phyloP scores from a whole-genome alignment of 2,888 invertebrate species.

The Agriopis aurantiaria region DNA sequence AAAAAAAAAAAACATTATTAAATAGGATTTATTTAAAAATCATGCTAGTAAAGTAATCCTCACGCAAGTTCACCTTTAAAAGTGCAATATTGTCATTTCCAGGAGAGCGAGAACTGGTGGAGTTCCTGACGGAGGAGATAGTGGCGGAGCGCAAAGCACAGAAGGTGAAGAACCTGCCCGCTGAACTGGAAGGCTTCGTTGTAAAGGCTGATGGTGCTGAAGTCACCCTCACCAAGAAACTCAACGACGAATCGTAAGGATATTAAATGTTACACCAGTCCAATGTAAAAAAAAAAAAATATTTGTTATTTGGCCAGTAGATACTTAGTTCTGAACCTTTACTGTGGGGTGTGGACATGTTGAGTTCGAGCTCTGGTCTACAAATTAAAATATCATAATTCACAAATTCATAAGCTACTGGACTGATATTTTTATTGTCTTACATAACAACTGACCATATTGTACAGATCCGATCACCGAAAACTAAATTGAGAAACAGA shows the following conservation, averaged over 20 bases:
- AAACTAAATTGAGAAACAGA: too few relatives aligned
- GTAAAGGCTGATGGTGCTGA: constrained; percentile 93
- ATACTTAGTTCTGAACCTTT: too few relatives aligned
- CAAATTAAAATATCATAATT: too few relatives aligned
- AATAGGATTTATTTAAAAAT: neutral
- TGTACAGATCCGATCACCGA: too few relatives aligned
- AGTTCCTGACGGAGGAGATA: constrained; percentile 97
- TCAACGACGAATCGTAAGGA: constrained; percentile 90
- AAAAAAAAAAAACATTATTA: too few relatives aligned
- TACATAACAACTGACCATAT: too few relatives aligned
- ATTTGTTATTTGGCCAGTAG: too few relatives aligned
- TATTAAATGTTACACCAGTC: neutral
- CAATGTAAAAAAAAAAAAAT: neutral
- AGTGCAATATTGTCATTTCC: constrained; percentile 26
- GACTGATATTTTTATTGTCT: too few relatives aligned
- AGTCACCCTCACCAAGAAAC: constrained; percentile 92
- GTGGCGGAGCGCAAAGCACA: constrained; percentile 95
- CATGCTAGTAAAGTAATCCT: neutral
- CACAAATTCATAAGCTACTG: too few relatives aligned
- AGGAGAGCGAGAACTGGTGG: constrained; percentile 95
- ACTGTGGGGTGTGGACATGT: too few relatives aligned
- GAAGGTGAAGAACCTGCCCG: constrained; percentile 90
- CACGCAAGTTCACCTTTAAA: neutral
- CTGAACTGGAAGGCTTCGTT: constrained; percentile 93
- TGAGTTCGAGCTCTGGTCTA: too few relatives aligned